phyloP scores from a whole-genome alignment of 1,140 invertebrate genomes.

The Heliconius hermathena region DNA sequence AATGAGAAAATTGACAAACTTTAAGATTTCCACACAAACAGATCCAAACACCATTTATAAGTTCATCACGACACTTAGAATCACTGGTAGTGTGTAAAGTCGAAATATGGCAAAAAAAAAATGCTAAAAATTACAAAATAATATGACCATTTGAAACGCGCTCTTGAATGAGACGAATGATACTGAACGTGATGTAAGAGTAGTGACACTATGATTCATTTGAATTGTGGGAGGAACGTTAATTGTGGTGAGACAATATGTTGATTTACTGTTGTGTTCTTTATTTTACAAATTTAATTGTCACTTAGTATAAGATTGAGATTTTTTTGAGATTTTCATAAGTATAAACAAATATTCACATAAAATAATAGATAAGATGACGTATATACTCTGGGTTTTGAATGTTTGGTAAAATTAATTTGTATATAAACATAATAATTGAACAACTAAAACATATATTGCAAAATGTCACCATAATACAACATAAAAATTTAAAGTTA shows the following conservation, averaged over 20 bases:
- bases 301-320: not conserved
- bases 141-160: slow-evolving; percentile 25
- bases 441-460: no score
- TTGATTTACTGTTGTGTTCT: not conserved
- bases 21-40: slow-evolving; percentile 42
- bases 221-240: slow-evolving; percentile 25
- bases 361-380: not conserved
- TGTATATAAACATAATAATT: no score
- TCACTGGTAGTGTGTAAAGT: not conserved
- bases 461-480: no score
- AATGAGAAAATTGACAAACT: slow-evolving; percentile 46
- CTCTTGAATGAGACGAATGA: slow-evolving; percentile 51
- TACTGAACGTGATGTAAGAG: slow-evolving; percentile 52
- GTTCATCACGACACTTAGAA: slow-evolving; percentile 33
- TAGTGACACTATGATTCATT: slow-evolving; percentile 44
- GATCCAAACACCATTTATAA: slow-evolving; percentile 57
- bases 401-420: no score
- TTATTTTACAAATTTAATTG: not conserved
- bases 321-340: not conserved
- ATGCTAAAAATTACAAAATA: not conserved
- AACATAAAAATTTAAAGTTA: no score
- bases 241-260: slow-evolving; percentile 2
- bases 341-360: not conserved
- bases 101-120: not conserved
- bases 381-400: not conserved